These are phyloP conservation scores for Siniperca knerii DNA, from an alignment of 2,113 vertebrate species.

Conservation along the genomic window DNA sequence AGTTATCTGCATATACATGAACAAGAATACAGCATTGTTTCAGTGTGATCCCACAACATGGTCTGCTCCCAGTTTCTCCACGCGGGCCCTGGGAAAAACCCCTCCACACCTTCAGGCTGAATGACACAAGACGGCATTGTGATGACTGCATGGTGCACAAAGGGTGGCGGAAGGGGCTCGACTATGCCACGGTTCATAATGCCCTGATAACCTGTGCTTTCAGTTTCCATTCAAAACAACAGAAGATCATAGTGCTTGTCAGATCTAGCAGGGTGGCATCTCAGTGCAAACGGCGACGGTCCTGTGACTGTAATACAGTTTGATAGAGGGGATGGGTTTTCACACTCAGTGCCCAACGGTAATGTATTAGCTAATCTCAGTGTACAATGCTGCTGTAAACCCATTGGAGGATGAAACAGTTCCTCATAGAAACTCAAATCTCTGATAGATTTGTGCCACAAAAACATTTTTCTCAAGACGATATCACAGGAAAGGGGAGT, in stretches of 20 bases:
- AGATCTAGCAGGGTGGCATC: constrained; percentile 24
- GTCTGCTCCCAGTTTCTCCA: constrained; percentile 13
- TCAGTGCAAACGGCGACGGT: neutral
- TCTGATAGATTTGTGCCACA: constrained; percentile 5
- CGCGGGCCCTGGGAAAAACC: neutral
- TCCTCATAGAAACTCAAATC: neutral
- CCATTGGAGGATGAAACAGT: constrained; percentile 8
- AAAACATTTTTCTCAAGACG: neutral
- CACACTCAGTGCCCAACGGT: constrained; percentile 47
- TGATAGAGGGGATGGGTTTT: constrained; percentile 50
- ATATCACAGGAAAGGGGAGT: neutral
- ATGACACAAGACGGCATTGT: constrained; percentile 15
- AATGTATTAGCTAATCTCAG: constrained; percentile 33
- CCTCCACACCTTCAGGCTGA: constrained; percentile 48
- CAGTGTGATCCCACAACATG: neutral
- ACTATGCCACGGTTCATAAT: constrained; percentile 9
- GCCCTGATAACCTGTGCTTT: constrained; percentile 57
- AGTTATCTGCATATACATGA: neutral
- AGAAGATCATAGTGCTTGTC: constrained; percentile 53
- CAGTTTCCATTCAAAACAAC: constrained; percentile 53
- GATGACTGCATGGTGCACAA: constrained; percentile 29
- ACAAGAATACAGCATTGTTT: neutral
- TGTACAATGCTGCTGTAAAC: constrained; percentile 8
- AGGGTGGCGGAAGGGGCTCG: constrained; percentile 25
- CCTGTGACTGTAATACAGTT: constrained; percentile 46